Base-by-base conservation (phyloP, 2,888 invertebrate genomes). In the Iselma pallidipennis region DNA sequence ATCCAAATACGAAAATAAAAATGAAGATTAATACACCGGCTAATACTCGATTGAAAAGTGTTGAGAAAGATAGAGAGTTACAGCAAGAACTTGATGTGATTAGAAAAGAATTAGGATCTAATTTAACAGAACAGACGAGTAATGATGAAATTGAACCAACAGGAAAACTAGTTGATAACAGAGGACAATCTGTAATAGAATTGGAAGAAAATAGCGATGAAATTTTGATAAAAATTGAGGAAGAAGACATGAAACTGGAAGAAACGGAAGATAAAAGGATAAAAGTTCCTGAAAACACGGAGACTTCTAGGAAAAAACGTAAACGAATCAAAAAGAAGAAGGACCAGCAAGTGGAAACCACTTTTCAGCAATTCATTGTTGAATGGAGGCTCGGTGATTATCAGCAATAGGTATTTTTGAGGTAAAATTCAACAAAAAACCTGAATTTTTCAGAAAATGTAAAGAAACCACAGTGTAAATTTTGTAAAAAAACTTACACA, bases 1-100 rank as follows among this genome's bases (percentile, higher is more conserved):
- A 79, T 66, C 77, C 77, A 12, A 62, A 71, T 0, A 79, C 79
- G 1, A 76, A 74, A 67, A 71, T 74, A 37, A 78, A 77, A 71
- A 72, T 79, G 10, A 72, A 71, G 65, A 72, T 78, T 19, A 78
- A 78, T 57, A 78, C 77, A 2, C 77, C 77, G 0, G 66, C 57
- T n/a, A 74, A 65, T n/a, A 70, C 74, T 2, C 75, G 72, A 65
- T 58, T 78, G 57, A 75, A 73, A 49, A 66, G 57, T 14, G 45
- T 66, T 42, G 66, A 71, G 51, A 73, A 70, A 55, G 64, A 68
- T 14, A 65, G 58, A 23, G 68, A 73, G 55, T 21, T 72, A 23
- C 57, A 70, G 42, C 53, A 63, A 21, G 71, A 74, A 65, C 52
- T 73, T 45, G 63, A 65, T 12, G 56, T 28, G 48, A 61, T 70